Evolutionary conservation across 1,140 invertebrate species (phyloP).

Genomic region (Gryllus bimaculatus): DNA sequence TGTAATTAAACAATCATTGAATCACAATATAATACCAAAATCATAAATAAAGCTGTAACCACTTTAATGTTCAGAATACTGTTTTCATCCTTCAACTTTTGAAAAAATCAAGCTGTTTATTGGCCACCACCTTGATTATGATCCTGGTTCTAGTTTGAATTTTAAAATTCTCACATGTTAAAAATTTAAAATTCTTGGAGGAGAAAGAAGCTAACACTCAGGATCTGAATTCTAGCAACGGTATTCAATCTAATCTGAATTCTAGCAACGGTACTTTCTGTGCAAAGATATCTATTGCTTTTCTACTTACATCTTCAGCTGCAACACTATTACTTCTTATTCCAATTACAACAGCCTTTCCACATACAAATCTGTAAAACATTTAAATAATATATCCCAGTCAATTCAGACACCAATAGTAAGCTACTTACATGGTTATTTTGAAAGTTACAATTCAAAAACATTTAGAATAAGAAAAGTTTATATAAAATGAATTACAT

Average conservation of each 20-base stretch:
- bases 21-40: too few relatives aligned
- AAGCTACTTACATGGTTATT: not conserved
- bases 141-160: too few relatives aligned
- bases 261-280: too few relatives aligned
- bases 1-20: too few relatives aligned
- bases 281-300: not conserved
- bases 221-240: too few relatives aligned
- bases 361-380: constrained; percentile 39
- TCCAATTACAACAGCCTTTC: constrained; percentile 42
- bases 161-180: too few relatives aligned
- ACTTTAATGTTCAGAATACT: too few relatives aligned
- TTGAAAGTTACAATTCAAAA: not conserved
- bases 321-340: constrained; percentile 44
- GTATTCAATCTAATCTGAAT: too few relatives aligned
- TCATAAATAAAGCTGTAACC: too few relatives aligned
- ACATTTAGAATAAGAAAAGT: not conserved
- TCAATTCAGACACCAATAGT: not conserved
- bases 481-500: not conserved
- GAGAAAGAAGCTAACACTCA: not conserved
- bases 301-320: constrained; percentile 43
- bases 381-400: not conserved
- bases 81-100: too few relatives aligned
- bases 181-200: not conserved
- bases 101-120: too few relatives aligned
- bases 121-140: too few relatives aligned